phyloP scores from a whole-genome alignment of 2,113 vertebrate species.

The Bostrychus sinensis region DNA sequence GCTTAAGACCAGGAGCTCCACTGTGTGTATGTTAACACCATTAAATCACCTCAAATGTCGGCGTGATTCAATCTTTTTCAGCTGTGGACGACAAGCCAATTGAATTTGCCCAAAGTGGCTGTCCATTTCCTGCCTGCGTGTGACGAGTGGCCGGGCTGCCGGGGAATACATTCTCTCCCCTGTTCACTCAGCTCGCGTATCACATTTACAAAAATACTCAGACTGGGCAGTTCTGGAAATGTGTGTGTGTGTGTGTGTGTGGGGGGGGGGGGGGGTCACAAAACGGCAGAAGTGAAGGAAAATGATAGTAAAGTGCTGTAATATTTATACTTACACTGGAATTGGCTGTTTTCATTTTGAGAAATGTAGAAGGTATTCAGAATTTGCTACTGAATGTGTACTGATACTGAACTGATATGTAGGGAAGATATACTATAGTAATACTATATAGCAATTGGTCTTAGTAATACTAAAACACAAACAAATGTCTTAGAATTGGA shows the following conservation, averaged over 20 bases:
- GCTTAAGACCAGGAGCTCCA: slow-evolving; percentile 62
- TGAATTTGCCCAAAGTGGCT: slow-evolving; percentile 81
- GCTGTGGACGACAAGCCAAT: slow-evolving; percentile 74
- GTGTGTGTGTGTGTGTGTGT: too few species aligned
- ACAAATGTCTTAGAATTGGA: too few species aligned
- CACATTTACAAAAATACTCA: slow-evolving; percentile 49
- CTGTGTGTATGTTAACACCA: slow-evolving; percentile 75
- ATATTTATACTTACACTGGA: background rate
- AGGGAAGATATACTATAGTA: too few species aligned
- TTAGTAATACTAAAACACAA: too few species aligned
- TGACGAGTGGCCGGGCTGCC: slow-evolving; percentile 72
- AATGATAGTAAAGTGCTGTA: background rate
- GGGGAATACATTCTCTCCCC: slow-evolving; percentile 65
- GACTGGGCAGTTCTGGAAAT: slow-evolving; percentile 38
- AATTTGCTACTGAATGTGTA: background rate
- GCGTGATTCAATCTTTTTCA: slow-evolving; percentile 79
- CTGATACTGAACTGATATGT: too few species aligned
- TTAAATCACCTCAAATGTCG: slow-evolving; percentile 82
- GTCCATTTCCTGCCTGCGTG: slow-evolving; percentile 79
- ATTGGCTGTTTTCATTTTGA: background rate
- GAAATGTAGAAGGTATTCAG: background rate
- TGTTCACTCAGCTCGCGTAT: slow-evolving; percentile 63
- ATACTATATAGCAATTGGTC: too few species aligned
- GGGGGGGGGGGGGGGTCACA: background rate
- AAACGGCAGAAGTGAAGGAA: slow-evolving; percentile 18